Evolutionary conservation across 2,113 vertebrate genomes (phyloP).

Genomic region (Oophaga pumilio): DNA sequence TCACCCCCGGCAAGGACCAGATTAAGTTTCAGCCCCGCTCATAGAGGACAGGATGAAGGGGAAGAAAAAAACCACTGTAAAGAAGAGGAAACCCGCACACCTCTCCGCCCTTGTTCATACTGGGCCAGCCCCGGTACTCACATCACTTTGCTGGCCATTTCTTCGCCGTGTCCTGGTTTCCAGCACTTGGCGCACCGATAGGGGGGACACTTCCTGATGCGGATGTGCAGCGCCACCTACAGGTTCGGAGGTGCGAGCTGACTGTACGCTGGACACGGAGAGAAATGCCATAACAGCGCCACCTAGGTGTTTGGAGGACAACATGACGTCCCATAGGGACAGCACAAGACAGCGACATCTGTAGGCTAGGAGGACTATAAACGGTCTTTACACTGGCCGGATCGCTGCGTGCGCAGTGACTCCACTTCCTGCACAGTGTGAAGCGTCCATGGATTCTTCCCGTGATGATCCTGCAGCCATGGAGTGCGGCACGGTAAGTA

Average conservation of each 20-base stretch:
- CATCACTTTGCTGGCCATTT: slow-evolving; percentile 62
- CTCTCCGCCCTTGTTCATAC: neutral
- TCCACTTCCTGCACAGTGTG: neutral
- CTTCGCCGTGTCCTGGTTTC: slow-evolving; percentile 52
- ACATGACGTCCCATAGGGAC: neutral
- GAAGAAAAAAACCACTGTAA: neutral
- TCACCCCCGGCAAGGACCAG: neutral
- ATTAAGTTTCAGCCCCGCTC: neutral
- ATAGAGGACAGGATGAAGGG: neutral
- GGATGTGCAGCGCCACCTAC: slow-evolving; percentile 20
- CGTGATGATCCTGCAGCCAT: neutral
- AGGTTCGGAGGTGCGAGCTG: neutral
- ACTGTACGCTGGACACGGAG: neutral
- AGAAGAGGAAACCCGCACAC: no score
- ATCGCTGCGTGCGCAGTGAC: neutral
- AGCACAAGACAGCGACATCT: neutral
- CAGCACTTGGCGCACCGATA: neutral
- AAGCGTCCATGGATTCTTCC: neutral
- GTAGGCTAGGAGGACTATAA: neutral
- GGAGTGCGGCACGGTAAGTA: neutral
- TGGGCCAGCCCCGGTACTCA: slow-evolving; percentile 48
- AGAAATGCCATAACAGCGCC: neutral
- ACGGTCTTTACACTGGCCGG: neutral
- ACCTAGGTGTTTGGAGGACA: neutral
- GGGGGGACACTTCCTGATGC: neutral